Conservation (phyloP, 2,888 invertebrate species). For the Dioctria linearis region DNA sequence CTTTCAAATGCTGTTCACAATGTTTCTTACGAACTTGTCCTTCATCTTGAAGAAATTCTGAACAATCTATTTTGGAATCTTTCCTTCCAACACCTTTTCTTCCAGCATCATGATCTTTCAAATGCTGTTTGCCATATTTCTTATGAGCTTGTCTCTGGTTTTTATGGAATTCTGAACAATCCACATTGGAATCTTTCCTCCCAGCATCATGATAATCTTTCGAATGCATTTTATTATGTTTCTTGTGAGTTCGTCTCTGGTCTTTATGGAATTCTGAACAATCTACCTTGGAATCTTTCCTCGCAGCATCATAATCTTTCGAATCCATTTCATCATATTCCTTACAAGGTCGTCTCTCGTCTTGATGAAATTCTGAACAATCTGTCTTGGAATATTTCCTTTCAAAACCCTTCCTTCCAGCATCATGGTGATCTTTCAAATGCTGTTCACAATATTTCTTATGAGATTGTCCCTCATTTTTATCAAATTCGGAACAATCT, state of each 20-base stretch:
- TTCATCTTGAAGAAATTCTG: background rate
- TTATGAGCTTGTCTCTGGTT: no score
- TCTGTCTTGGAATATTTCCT: background rate
- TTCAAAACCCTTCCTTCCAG: background rate
- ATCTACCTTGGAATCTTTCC: background rate
- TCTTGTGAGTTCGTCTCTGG: background rate
- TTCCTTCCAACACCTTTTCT: constrained; percentile 8
- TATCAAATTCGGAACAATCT: background rate
- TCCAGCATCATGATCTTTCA: background rate
- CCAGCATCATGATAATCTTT: background rate
- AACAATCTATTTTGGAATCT: constrained; percentile 6
- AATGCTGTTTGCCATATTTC: background rate
- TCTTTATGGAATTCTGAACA: background rate
- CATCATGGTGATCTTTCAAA: background rate
- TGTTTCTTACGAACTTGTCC: background rate
- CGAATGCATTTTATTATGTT: background rate
- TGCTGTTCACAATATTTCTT: background rate
- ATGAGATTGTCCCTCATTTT: background rate
- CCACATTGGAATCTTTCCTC: background rate
- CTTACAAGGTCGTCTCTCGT: background rate
- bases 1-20: background rate
- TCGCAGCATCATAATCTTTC: background rate
- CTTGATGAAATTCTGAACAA: background rate
- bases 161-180: background rate
- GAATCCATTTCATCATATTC: background rate